A percentile compares a stretch with the other conserved stretches of the same genome.
Evolutionary conservation across 23 tunicate genomes (phyloP).

Genomic region (Trididemnum miniatum): DNA sequence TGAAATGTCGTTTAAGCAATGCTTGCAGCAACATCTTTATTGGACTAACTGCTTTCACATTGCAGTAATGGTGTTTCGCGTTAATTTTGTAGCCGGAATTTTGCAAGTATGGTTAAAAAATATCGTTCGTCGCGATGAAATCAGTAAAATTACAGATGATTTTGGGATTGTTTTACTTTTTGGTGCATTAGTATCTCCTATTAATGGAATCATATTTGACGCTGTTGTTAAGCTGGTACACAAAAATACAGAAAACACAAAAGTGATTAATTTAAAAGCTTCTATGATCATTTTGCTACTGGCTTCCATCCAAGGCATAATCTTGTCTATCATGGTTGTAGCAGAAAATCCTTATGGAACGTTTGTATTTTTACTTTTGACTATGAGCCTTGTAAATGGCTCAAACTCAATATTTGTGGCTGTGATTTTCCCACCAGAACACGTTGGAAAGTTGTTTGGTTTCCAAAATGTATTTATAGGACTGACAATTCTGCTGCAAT

Average conservation of each 20-base stretch:
- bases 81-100: constrained; percentile 24
- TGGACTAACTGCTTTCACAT: constrained; percentile 14
- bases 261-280: background rate
- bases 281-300: background rate
- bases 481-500: background rate
- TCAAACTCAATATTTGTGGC: background rate
- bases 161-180: constrained; percentile 9
- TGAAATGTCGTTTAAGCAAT: background rate
- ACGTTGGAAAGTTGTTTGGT: constrained; percentile 35
- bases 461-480: constrained; percentile 16
- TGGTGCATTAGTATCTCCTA: background rate
- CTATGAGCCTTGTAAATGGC: constrained; percentile 16
- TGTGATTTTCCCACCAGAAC: constrained; percentile 28
- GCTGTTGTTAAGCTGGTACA: background rate
- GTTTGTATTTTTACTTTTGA: constrained; percentile 10
- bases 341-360: background rate
- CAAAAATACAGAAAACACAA: background rate
- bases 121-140: background rate
- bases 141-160: constrained; percentile 8
- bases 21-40: background rate
- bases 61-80: background rate
- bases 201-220: constrained; percentile 27
- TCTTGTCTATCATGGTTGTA: background rate
- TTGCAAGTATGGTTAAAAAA: constrained; percentile 1
- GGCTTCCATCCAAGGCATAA: background rate